Base-by-base conservation (phyloP, 1,140 invertebrate genomes). In the Hesperophylax magnus region DNA sequence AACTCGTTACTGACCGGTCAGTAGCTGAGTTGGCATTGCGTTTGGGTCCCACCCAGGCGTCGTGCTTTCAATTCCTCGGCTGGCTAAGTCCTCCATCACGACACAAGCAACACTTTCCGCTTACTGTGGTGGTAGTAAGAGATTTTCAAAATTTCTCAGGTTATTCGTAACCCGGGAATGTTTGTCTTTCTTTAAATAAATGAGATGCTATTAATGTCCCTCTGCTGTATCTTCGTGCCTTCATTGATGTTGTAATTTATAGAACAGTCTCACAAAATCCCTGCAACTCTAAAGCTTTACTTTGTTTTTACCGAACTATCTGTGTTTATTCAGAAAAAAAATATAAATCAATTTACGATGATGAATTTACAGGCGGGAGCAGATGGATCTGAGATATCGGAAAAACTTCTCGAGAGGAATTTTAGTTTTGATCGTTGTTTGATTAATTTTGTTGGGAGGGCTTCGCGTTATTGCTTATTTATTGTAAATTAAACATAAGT, bases 341-440 rank as follows among this genome's bases (percentile, higher is more conserved):
- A 61, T 61, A 20, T 11, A 22, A 3, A 22, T 61, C 9, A 61
- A 61, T 61, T 61, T 20, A 61, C n/a, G 20, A 61, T n/a, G 18
- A 61, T 61, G 15, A 61, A n/a, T n/a, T 20, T 47, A 14, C 39
- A 47, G 9, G 39, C 11, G 39, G 39, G 39, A 11, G 58, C 20
- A 61, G 17, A 61, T 61, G 18, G 18, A 18, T 24, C 17, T 20
- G 20, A 24, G 14, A 8, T 9, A 47, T 47, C 39, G 3, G 14
- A 34, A 61, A 20, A 61, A 61, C 58, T 61, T 61, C 58, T 22
- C 18, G 18, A 24, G 18, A 24, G 58, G 20, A 61, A 61, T 61
- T 61, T 61, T 24, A 61, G 58, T 61, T 61, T 11, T 61, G 58
- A 61, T 22, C 18, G 58, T 61, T 61, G 24, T 61, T 61, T 61